These are phyloP conservation scores for Ceratotherium simum DNA, from an alignment of 2,113 vertebrate genomes.

Conservation along the genomic window DNA sequence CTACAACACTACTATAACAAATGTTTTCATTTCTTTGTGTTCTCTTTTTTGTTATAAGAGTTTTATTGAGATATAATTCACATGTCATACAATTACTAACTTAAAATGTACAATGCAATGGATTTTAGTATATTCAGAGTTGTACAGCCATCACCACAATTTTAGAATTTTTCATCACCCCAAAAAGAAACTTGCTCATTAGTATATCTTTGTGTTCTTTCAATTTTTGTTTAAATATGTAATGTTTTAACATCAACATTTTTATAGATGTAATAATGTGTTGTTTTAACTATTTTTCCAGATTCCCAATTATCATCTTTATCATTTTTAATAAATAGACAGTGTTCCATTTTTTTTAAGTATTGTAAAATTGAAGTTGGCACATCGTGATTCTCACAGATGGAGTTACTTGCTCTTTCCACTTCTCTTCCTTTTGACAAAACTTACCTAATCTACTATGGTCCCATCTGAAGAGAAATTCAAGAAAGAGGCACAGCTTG, in stretches of 20 bases:
- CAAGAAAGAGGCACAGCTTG: not conserved
- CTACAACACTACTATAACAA: not conserved
- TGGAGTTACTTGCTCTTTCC: not conserved
- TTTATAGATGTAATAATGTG: not conserved
- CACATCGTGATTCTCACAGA: not conserved
- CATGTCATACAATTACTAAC: not conserved
- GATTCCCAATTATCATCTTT: not conserved
- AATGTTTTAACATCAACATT: conserved; percentile 7
- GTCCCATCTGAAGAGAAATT: not conserved
- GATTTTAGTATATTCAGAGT: not conserved
- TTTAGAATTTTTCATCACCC: not conserved
- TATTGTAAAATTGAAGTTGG: not conserved
- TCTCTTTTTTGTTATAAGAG: not conserved
- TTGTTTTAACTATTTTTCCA: not conserved
- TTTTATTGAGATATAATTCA: not conserved
- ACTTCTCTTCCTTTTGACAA: not conserved
- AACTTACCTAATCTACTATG: not conserved
- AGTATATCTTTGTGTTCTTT: conserved; percentile 8
- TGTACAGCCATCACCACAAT: not conserved
- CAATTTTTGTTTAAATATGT: not conserved
- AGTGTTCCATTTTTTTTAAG: not conserved
- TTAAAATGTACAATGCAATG: not conserved
- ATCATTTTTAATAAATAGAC: not conserved
- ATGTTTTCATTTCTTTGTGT: not conserved
- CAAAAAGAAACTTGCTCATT: not conserved